Conservation (phyloP, 2,888 invertebrate genomes). For the Exephanes ischioxanthus region DNA sequence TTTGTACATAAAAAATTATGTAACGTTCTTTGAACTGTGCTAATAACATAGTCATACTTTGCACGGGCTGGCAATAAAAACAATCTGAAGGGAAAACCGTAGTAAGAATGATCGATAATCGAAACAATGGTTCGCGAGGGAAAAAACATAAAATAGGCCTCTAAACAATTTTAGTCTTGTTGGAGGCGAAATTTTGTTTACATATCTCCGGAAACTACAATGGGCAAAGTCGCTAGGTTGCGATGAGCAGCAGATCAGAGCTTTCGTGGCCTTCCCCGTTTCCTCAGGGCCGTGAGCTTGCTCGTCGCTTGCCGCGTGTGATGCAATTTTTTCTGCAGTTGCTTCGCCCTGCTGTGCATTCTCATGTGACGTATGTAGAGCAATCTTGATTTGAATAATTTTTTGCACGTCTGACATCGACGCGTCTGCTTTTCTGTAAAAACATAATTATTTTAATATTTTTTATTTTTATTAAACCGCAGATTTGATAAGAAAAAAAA, state of each 20-base stretch:
- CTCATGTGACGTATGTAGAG: constrained; percentile 78
- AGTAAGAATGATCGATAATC: background rate
- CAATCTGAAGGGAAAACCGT: background rate
- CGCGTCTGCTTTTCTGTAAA: constrained; percentile 76
- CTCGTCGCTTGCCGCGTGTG: constrained; percentile 70
- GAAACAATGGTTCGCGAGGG: background rate
- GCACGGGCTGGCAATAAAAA: constrained; percentile 5
- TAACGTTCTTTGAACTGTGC: constrained; percentile 10
- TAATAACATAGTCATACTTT: constrained; percentile 18
- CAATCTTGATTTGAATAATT: constrained; percentile 75
- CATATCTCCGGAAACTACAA: constrained; percentile 38
- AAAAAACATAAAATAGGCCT: constrained; percentile 9
- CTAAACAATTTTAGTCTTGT: constrained; percentile 15
- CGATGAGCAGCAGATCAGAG: constrained; percentile 72
- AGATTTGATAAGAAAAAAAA: background rate
- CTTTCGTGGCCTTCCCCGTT: constrained; percentile 77
- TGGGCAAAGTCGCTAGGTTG: constrained; percentile 46
- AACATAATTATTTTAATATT: background rate
- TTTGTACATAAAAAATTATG: constrained; percentile 47
- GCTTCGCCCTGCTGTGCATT: constrained; percentile 75
- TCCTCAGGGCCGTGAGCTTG: constrained; percentile 72
- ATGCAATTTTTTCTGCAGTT: constrained; percentile 67
- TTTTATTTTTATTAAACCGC: background rate
- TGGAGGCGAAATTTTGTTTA: background rate
- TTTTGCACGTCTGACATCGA: constrained; percentile 79